These are phyloP conservation scores for Allolobophora icterica DNA, from an alignment of 2,888 invertebrate genomes.

Conservation along the genomic window DNA sequence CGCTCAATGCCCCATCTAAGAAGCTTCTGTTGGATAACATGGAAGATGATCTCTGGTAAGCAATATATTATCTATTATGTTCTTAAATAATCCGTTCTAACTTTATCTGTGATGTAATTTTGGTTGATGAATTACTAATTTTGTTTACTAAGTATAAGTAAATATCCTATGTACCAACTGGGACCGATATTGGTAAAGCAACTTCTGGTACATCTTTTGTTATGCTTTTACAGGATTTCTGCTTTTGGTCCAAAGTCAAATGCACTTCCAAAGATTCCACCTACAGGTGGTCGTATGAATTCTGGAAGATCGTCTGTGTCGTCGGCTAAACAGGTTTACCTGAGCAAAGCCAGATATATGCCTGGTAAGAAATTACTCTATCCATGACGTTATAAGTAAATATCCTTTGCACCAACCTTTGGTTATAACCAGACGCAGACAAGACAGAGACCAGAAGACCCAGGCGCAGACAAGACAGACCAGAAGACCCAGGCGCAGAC, in stretches of 20 bases:
- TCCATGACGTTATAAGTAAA: neutral
- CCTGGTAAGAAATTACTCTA: constrained; percentile 69
- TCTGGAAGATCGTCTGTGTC: constrained; percentile 60
- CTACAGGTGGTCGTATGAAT: constrained; percentile 50
- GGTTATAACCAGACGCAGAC: no score
- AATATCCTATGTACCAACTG: neutral
- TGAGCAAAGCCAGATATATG: constrained; percentile 80
- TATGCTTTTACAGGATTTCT: constrained; percentile 13
- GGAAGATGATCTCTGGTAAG: constrained; percentile 31
- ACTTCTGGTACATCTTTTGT: neutral
- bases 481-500: no score
- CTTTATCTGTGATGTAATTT: neutral
- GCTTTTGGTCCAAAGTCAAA: constrained; percentile 31
- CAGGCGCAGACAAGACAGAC: no score
- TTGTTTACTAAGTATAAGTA: neutral
- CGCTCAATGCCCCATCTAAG: neutral
- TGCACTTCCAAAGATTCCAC: constrained; percentile 38
- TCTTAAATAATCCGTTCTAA: neutral
- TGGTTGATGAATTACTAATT: neutral
- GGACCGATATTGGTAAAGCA: neutral
- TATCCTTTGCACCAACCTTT: no score
- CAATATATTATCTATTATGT: neutral
- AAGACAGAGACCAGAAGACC: no score
- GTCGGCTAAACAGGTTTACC: constrained; percentile 78
- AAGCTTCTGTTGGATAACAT: constrained; percentile 26